Conservation (phyloP, 2,797 vertebrate species). For the Spondyliosoma cantharus region DNA sequence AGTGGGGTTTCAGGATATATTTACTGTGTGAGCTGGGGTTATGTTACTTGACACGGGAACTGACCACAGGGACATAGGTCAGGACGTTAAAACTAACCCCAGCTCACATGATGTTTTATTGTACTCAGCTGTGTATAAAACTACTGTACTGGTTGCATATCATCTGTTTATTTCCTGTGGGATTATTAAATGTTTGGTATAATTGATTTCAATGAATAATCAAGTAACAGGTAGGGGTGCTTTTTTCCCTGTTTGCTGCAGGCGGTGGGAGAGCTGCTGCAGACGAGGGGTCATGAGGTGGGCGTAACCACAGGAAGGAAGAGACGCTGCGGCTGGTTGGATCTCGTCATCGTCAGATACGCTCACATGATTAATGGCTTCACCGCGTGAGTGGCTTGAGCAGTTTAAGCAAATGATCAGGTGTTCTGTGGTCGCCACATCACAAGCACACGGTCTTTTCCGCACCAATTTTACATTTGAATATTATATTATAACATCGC, state of each 20-base stretch:
- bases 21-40: slow-evolving; percentile 69
- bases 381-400: slow-evolving; percentile 90
- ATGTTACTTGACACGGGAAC: slow-evolving; percentile 72
- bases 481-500: not conserved
- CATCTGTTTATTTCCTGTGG: slow-evolving; percentile 1
- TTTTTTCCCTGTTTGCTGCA: slow-evolving; percentile 64
- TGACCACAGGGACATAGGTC: slow-evolving; percentile 53
- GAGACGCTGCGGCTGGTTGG: slow-evolving; percentile 97
- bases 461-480: not conserved
- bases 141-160: not conserved
- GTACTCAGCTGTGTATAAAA: slow-evolving; percentile 33
- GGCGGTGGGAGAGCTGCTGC: slow-evolving; percentile 93
- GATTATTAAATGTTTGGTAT: not conserved
- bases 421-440: not conserved
- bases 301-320: slow-evolving; percentile 98
- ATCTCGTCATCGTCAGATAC: slow-evolving; percentile 95
- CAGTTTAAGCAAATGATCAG: slow-evolving; percentile 17
- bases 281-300: slow-evolving; percentile 95
- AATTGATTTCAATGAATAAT: not conserved
- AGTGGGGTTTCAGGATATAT: slow-evolving; percentile 75
- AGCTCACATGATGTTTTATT: slow-evolving; percentile 40
- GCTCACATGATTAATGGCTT: slow-evolving; percentile 99
- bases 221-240: not conserved
- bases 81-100: slow-evolving; percentile 49
- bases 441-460: not conserved